phyloP scores from a whole-genome alignment of 2,888 invertebrate species.

The Seira musarum region DNA sequence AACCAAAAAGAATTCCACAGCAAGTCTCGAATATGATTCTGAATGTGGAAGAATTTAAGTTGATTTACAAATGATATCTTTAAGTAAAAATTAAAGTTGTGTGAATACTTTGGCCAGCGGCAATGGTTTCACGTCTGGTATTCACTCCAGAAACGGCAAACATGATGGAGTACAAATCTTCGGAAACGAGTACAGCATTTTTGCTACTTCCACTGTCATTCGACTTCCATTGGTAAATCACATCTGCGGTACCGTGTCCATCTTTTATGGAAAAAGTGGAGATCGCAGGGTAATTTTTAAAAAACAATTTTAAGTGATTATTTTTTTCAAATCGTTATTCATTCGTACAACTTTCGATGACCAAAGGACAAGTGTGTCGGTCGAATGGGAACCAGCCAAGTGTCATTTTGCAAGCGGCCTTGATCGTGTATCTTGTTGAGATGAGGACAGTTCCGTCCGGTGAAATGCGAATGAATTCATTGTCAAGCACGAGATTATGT shows the following conservation, averaged over 20 bases:
- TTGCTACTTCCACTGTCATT: conserved; percentile 24
- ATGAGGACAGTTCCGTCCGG: conserved; percentile 50
- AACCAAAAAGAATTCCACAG: conserved; percentile 51
- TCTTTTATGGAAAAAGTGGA: conserved; percentile 17
- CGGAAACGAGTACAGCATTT: conserved; percentile 39
- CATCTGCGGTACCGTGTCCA: conserved; percentile 38
- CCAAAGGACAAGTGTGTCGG: conserved; percentile 93
- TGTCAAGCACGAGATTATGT: conserved; percentile 32
- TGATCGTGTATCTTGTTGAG: conserved; percentile 80
- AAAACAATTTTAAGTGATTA: too few species aligned
- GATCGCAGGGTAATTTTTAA: too few species aligned
- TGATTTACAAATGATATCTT: neutral
- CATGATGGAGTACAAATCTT: conserved; percentile 25
- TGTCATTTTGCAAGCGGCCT: conserved; percentile 97
- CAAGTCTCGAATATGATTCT: conserved; percentile 42
- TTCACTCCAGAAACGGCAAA: conserved; percentile 33
- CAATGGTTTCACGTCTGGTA: neutral
- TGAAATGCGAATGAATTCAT: conserved; percentile 37
- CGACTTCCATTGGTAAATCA: conserved; percentile 47
- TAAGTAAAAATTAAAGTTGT: neutral
- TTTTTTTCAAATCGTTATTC: too few species aligned
- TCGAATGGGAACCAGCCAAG: conserved; percentile 98
- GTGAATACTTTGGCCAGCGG: conserved; percentile 19
- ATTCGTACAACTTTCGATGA: conserved; percentile 95
- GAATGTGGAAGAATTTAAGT: neutral